phyloP scores from a whole-genome alignment of 2,888 invertebrate genomes.

The Phragmatobia fuliginosa region DNA sequence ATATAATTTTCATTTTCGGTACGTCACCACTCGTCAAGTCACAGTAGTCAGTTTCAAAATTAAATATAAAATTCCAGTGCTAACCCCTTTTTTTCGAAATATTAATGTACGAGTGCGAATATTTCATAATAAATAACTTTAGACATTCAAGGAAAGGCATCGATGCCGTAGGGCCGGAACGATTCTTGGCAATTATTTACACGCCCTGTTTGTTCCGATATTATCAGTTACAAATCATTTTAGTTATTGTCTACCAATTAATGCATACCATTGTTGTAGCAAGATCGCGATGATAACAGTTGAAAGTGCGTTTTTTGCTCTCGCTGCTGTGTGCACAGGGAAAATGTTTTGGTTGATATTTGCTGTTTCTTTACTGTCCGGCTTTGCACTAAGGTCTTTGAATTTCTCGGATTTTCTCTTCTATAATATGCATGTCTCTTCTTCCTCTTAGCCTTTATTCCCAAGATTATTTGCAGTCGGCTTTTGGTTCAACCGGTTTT shows the following conservation, averaged over 20 bases:
- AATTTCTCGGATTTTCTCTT: no score
- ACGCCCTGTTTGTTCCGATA: constrained; percentile 50
- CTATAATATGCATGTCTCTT: no score
- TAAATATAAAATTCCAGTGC: not conserved
- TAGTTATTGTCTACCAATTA: constrained; percentile 67
- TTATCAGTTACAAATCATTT: constrained; percentile 63
- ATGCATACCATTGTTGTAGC: constrained; percentile 53
- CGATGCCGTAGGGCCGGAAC: constrained; percentile 40
- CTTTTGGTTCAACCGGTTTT: no score
- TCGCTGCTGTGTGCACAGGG: constrained; percentile 4
- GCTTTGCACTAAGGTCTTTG: no score
- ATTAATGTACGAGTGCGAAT: not conserved
- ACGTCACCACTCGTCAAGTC: not conserved
- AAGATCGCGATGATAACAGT: constrained; percentile 44
- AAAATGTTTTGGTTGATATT: not conserved
- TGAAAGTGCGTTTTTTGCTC: constrained; percentile 7
- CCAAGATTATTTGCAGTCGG: no score
- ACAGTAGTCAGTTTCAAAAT: not conserved
- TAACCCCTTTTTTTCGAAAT: not conserved
- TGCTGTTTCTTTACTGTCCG: not conserved
- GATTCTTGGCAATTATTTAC: constrained; percentile 60
- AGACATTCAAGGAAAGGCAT: constrained; percentile 4
- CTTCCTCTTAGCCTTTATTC: no score
- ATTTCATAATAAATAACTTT: constrained; percentile 12
- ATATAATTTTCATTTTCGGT: no score